Conservation (phyloP, 2,113 vertebrate species). For the Mungos mungo region DNA sequence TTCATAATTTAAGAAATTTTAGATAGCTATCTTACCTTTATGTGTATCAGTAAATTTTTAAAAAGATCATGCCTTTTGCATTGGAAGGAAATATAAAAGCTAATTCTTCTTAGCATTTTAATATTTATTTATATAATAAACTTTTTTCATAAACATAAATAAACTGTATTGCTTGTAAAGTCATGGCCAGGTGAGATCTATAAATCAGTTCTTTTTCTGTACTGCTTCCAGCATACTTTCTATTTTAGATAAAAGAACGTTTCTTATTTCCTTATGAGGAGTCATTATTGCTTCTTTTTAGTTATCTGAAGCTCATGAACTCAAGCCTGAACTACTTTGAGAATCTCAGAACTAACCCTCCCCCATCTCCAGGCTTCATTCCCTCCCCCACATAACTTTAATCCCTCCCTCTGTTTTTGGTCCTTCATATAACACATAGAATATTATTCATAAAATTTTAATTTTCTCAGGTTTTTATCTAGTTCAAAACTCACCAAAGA, state of each 20-base stretch:
- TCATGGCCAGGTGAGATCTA: background rate
- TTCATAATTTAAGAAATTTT: background rate
- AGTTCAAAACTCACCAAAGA: background rate
- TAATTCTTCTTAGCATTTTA: background rate
- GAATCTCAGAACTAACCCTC: background rate
- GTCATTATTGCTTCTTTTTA: background rate
- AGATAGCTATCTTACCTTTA: background rate
- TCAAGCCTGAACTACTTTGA: background rate
- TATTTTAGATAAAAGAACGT: background rate
- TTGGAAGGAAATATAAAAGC: background rate
- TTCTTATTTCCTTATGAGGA: background rate
- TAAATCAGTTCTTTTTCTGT: background rate
- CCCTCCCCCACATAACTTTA: background rate
- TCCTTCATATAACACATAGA: background rate
- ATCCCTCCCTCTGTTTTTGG: background rate
- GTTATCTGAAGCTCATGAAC: background rate
- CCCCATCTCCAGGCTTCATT: fast-evolving
- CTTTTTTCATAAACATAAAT: background rate
- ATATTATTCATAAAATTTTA: background rate
- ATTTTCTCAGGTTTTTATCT: background rate
- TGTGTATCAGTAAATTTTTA: background rate
- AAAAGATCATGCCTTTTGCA: background rate
- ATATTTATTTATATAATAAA: slow-evolving; percentile 16
- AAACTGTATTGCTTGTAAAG: background rate
- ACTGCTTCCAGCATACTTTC: background rate